Evolutionary conservation across 2,113 vertebrate species (phyloP).

Genomic region (Donacobius atricapilla): DNA sequence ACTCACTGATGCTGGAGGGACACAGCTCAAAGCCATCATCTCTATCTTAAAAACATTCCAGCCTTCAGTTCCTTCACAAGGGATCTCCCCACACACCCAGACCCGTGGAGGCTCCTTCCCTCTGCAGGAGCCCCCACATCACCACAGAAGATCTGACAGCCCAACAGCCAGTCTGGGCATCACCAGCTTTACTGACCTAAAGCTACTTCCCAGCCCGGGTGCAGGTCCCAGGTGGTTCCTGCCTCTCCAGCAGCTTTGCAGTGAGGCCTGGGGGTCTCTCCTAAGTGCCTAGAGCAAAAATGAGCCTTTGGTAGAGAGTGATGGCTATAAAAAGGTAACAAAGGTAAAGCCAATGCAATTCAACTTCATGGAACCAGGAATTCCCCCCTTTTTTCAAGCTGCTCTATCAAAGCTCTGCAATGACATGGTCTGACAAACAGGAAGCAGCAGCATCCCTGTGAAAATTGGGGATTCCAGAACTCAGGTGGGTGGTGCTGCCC

Average conservation of each 20-base stretch:
- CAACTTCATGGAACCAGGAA: neutral
- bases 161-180: accelerated
- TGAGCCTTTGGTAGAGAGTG: neutral
- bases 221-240: neutral
- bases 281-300: neutral
- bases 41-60: too few relatives aligned
- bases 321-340: neutral
- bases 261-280: neutral
- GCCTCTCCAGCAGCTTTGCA: neutral
- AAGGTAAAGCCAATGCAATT: neutral
- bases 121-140: neutral
- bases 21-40: accelerated
- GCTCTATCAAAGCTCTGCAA: neutral
- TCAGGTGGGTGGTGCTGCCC: neutral
- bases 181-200: neutral
- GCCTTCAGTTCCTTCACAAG: neutral
- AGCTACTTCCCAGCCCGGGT: neutral
- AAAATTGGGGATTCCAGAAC: neutral
- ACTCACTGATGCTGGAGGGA: neutral
- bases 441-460: neutral
- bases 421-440: accelerated
- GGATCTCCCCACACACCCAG: neutral
- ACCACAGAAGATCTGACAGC: neutral
- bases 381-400: neutral
- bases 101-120: accelerated